A percentile compares a stretch with the other conserved stretches of the same genome.
Evolutionary conservation across 2,797 vertebrate species (phyloP).

Genomic region (Loris lydekkerianus): DNA sequence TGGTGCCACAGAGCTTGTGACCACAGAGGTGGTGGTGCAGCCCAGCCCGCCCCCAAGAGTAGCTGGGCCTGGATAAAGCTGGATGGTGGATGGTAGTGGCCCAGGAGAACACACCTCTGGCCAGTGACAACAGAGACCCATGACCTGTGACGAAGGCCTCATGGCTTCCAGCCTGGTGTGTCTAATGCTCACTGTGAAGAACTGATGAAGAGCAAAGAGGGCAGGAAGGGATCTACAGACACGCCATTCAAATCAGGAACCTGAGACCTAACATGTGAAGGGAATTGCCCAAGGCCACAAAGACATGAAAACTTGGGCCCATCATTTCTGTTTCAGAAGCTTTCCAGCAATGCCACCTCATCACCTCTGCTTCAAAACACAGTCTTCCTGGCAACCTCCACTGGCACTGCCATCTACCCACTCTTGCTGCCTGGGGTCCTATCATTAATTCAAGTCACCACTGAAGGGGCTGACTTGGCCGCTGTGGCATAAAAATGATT

Average conservation of each 20-base stretch:
- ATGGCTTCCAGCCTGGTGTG: neutral
- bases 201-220: neutral
- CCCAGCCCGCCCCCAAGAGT: neutral
- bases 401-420: neutral
- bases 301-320: neutral
- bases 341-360: neutral
- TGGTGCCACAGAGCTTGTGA: neutral
- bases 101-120: no score
- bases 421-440: neutral
- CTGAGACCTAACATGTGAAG: neutral
- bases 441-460: neutral
- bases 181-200: neutral
- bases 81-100: neutral
- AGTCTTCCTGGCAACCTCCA: neutral
- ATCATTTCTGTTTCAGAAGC: neutral
- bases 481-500: neutral
- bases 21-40: neutral
- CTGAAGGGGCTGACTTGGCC: neutral
- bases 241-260: neutral
- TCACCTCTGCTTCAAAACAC: neutral
- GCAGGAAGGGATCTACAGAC: neutral
- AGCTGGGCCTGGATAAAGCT: neutral
- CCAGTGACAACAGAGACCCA: neutral
- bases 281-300: neutral
- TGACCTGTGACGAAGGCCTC: neutral